Evolutionary conservation across 2,888 invertebrate genomes (phyloP), one percentile per base, ranked within the genome.

Genomic region (Calameuta filiformis): DNA sequence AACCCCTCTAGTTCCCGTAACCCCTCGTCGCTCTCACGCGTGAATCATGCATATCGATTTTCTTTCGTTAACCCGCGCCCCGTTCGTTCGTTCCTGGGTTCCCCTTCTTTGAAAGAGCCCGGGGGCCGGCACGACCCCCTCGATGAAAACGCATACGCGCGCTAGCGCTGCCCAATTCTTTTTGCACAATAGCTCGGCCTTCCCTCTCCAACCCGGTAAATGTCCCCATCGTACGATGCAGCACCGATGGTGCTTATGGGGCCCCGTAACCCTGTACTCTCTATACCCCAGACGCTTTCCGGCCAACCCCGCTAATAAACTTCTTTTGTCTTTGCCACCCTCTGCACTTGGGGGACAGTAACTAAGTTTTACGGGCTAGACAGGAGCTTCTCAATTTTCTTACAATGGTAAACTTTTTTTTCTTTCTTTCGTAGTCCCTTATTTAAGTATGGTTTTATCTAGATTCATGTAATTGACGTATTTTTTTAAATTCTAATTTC

Each of bases 31-130:
- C 76, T 76, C 73, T 82, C 85, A 81, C 85, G 90, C 89, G 89
- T 91, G 91, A 91, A 91, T 91, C 91, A 91, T 90, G 90, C 91
- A 90, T 91, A 91, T 91, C 91, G 91, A 91, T 91, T 91, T 91
- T 91, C 89, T 88, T 87, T 85, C 83, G 86, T 85, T 86, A 82
- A 77, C 80, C 31, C 80, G 82, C 78, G 81, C 80, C 76, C 80
- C 76, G 80, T 78, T 78, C 81, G 81, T 84, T 76, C 80, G 79
- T 80, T 71, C 68, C 69, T 37, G 77, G 77, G 75, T 75, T 79
- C 80, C 83, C 81, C 79, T 77, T 80, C 79, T 79, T 74, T 68
- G 75, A 75, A 77, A 81, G 77, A 81, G 82, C 83, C 80, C 82
- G 81, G 83, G 81, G 81, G 81, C 81, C 79, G 82, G 69, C 77